Evolutionary conservation across 64 coral and sea anemone genomes (phyloP).

Genomic region (Pocillopora damicornis): DNA sequence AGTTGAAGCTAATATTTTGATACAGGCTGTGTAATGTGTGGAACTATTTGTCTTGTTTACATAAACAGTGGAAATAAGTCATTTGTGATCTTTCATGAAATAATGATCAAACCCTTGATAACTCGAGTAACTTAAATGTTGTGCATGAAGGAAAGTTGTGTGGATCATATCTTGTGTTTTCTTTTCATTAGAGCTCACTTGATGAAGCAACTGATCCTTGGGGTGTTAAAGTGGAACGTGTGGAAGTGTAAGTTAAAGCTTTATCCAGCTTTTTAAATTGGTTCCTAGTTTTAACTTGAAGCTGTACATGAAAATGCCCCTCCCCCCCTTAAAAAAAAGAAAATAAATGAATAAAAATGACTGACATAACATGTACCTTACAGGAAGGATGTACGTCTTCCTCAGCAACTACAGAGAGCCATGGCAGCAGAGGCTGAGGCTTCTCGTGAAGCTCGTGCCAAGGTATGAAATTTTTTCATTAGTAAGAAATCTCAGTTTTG

Average conservation of each 20-base stretch:
- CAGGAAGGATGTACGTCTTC: slow-evolving; percentile 80
- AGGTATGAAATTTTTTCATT: slow-evolving; percentile 23
- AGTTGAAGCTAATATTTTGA: too few relatives aligned
- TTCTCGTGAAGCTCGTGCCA: slow-evolving; percentile 68
- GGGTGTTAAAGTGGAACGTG: slow-evolving; percentile 90
- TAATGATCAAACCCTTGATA: background rate
- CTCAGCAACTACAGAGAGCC: slow-evolving; percentile 74
- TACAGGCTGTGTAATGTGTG: too few relatives aligned
- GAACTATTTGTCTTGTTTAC: too few relatives aligned
- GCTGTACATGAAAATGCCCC: too few relatives aligned
- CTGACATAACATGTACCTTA: background rate
- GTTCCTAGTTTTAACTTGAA: background rate
- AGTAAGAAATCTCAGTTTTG: background rate
- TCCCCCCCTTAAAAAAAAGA: too few relatives aligned
- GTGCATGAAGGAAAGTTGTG: too few relatives aligned
- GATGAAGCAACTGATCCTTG: slow-evolving; percentile 89
- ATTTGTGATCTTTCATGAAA: too few relatives aligned
- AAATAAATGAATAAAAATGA: too few relatives aligned
- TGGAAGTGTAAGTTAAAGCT: slow-evolving; percentile 85
- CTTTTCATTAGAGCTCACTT: slow-evolving; percentile 37
- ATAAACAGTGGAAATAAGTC: too few relatives aligned
- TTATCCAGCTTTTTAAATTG: background rate
- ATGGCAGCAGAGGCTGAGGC: slow-evolving; percentile 85
- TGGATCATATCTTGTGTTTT: background rate
- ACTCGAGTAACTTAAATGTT: background rate